Base-by-base conservation (phyloP, 2,888 invertebrate species). In the Tiliacea citrago region DNA sequence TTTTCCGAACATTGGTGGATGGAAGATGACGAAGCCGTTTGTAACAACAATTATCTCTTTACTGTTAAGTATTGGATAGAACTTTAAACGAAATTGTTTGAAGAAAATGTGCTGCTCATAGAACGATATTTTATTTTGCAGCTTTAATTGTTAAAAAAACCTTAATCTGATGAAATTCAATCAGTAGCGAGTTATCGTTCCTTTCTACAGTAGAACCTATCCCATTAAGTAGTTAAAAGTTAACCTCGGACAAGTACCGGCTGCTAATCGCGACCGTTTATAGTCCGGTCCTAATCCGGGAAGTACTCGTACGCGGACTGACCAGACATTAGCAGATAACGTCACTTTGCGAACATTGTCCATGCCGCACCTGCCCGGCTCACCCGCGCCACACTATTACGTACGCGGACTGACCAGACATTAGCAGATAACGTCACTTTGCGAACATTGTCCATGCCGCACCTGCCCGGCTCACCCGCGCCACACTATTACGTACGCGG, bases 341-440 rank as follows among this genome's bases (percentile, higher is more conserved):
- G 75, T 79, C 75, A 77, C 57, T 69, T 66, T n/a, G 60, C 57
- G 68, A 83, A 73, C 85, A 79, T 73, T 73, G 76, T 35, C 78
- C 73, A 49, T 53, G 61, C 72, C 24, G 29, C 63, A 39, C 81
- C 21, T n/a, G n/a, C 42, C 29, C 29, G 29, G 29, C n/a, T n/a
- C n/a, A n/a, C 65, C 61, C 39, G 39, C 47, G 58, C 61, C 45
- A 39, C 66, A 67, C 73, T 62, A 16, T 45, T n/a, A 67, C 75
- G 65, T 47, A 13, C 51, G n/a, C n/a, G 57, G 57, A 55, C 67
- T 55, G 62, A 10, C 61, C 68, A 58, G 75, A 73, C 76, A 79
- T 81, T 77, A 79, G 53, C 70, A 68, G 84, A 75, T 84, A 78
- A 81, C 62, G 75, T 79, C 75, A 77, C 57, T 69, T 66, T n/a